A percentile compares a stretch with the other conserved stretches of the same genome.
phyloP scores from a whole-genome alignment of 2,888 invertebrate species.

The Alentia gelatinosa region DNA sequence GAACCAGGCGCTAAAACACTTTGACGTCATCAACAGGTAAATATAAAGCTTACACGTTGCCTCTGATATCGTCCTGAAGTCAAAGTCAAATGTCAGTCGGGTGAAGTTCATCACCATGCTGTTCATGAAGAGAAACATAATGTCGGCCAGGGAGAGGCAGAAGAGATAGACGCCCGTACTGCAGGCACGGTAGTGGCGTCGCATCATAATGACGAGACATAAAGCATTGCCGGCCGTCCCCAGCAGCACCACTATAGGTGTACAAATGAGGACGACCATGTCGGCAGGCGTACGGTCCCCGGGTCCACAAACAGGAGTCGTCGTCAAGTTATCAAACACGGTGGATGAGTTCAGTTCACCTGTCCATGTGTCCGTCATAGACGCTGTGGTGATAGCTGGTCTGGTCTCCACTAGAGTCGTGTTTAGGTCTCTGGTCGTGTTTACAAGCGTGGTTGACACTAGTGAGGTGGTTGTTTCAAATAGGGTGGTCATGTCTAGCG shows the following conservation, averaged over 20 bases:
- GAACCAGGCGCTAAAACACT: conserved; percentile 15
- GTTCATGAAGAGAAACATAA: conserved; percentile 8
- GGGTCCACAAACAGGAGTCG: background rate
- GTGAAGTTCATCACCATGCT: conserved; percentile 31
- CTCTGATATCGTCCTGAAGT: background rate
- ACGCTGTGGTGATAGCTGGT: no score
- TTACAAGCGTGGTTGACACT: no score
- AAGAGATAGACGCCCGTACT: conserved; percentile 24
- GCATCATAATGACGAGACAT: background rate
- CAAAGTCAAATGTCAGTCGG: background rate
- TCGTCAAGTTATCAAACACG: background rate
- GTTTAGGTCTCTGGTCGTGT: no score
- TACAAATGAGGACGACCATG: background rate
- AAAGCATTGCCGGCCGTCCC: background rate
- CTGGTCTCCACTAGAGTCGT: no score
- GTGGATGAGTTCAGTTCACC: no score
- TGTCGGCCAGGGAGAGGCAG: conserved; percentile 7
- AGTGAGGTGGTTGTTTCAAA: no score
- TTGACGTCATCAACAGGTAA: background rate
- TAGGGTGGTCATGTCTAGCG: no score
- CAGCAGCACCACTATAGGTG: background rate
- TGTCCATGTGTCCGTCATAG: no score
- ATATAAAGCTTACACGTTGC: conserved; percentile 21
- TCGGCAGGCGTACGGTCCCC: background rate
- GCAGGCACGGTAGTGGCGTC: background rate